These are phyloP conservation scores for Gasterosteus aculeatus DNA, from an alignment of 2,113 vertebrate species.

Conservation along the genomic window DNA sequence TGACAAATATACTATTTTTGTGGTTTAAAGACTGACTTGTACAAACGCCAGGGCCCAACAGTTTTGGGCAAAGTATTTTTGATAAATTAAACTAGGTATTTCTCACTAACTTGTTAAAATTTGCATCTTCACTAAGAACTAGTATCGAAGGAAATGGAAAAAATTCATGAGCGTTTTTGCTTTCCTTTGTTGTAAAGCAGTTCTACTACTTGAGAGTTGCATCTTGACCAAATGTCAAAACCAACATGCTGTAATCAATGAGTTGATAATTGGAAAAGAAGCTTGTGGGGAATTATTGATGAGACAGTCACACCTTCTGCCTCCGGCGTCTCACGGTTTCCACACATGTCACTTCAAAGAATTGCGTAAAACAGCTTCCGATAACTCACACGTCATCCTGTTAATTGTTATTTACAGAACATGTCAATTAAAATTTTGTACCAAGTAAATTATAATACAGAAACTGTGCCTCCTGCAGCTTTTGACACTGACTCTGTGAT, in stretches of 20 bases:
- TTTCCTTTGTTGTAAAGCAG: background rate
- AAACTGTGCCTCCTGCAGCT: background rate
- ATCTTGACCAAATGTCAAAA: background rate
- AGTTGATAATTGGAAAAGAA: background rate
- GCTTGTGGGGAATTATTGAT: background rate
- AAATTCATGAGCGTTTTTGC: background rate
- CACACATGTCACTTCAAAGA: background rate
- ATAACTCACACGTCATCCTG: background rate
- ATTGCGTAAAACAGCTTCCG: background rate
- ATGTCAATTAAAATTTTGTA: background rate
- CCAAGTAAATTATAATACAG: background rate
- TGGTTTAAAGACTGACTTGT: background rate
- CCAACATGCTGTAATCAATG: background rate
- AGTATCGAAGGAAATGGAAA: background rate
- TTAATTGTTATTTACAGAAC: background rate
- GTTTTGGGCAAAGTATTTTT: background rate
- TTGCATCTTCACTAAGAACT: background rate
- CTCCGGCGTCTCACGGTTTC: background rate
- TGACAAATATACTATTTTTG: background rate
- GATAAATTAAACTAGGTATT: background rate
- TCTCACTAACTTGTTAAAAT: slow-evolving; percentile 1
- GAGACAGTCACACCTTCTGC: slow-evolving; percentile 5
- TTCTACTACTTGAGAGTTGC: background rate
- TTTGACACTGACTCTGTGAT: background rate
- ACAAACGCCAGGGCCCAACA: background rate